These are phyloP conservation scores for Indicator maculatus DNA, from an alignment of 2,113 vertebrate genomes.

Conservation along the genomic window DNA sequence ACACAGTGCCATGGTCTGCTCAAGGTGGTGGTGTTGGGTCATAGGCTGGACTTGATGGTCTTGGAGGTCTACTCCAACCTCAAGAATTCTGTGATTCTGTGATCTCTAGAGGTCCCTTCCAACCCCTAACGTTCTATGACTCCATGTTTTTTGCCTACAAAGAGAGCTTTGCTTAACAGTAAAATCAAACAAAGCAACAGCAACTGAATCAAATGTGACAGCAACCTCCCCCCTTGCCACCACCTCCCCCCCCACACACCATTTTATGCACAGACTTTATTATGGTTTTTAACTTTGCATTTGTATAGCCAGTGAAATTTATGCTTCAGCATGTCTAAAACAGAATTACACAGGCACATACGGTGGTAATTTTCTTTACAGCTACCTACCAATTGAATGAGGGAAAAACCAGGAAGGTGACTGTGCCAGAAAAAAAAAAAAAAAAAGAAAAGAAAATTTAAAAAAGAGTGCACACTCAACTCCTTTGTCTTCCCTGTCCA, in stretches of 20 bases:
- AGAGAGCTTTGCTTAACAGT: not conserved
- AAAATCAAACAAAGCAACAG: conserved; percentile 27
- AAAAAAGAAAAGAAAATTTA: not conserved
- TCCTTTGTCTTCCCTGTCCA: not conserved
- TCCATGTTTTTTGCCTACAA: not conserved
- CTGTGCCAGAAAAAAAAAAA: not conserved
- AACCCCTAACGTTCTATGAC: no score
- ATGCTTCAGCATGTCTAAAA: conserved; percentile 18
- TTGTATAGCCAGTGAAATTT: conserved; percentile 35
- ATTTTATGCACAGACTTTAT: conserved; percentile 56
- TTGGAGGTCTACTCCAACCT: no score
- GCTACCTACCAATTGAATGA: not conserved
- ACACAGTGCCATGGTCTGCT: no score
- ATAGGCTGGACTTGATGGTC: no score
- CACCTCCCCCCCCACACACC: no score
- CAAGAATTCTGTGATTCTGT: no score
- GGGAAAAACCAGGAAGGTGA: not conserved
- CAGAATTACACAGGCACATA: not conserved
- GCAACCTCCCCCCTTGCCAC: not conserved
- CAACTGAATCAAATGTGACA: conserved; percentile 47
- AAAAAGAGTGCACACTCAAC: not conserved
- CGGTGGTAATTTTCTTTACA: conserved; percentile 11
- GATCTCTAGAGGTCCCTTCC: no score
- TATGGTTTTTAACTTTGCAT: conserved; percentile 39
- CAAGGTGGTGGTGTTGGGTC: no score